phyloP scores from a whole-genome alignment of 2,888 invertebrate species.

The Griposia aprilina region DNA sequence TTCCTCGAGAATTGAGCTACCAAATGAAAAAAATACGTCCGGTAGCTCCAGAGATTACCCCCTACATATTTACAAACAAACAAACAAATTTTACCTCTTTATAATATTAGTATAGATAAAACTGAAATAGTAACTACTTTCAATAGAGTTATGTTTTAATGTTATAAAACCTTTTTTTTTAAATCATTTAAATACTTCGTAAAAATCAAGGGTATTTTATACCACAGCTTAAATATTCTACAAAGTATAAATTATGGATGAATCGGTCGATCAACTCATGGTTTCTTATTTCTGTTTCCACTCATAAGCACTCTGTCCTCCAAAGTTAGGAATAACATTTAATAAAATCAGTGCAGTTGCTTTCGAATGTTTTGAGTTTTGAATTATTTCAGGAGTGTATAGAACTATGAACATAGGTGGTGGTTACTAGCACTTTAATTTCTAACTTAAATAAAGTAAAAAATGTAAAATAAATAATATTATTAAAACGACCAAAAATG shows the following conservation, averaged over 20 bases:
- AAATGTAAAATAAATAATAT: conserved; percentile 2
- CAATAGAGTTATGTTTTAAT: background rate
- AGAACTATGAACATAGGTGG: background rate
- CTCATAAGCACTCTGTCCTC: background rate
- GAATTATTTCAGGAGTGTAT: background rate
- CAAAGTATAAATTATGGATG: background rate
- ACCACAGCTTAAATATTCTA: background rate
- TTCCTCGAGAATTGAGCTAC: too few species aligned
- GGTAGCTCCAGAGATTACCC: too few species aligned
- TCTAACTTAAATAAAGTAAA: background rate
- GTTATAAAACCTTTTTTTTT: background rate
- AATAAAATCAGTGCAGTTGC: background rate
- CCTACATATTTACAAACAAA: too few species aligned
- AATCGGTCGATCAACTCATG: background rate
- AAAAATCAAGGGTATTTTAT: background rate
- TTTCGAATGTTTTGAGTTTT: background rate
- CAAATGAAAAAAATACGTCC: too few species aligned
- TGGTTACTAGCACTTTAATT: background rate
- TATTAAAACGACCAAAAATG: background rate
- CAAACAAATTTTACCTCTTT: too few species aligned
- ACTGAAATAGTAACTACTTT: background rate
- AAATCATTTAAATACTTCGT: too few species aligned
- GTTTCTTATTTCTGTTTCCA: background rate
- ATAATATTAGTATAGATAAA: background rate
- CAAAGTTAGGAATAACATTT: background rate